phyloP scores from a whole-genome alignment of 2,797 vertebrate genomes.

The Pipistrellus pygmaeus region DNA sequence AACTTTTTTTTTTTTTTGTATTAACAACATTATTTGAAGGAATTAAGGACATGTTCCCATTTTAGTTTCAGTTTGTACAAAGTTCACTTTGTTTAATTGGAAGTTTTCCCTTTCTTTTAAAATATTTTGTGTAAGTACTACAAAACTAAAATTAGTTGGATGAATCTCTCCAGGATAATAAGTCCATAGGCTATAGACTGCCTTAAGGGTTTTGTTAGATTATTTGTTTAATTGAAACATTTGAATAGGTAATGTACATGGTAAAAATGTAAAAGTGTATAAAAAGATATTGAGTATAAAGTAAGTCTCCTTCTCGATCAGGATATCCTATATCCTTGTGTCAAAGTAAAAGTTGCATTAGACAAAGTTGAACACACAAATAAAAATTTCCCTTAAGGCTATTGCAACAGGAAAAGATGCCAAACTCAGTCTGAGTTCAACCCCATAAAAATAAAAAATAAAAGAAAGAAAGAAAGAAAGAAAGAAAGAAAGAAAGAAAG shows the following conservation, averaged over 20 bases:
- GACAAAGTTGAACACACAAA: neutral
- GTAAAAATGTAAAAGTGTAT: neutral
- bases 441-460: neutral
- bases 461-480: neutral
- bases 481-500: neutral
- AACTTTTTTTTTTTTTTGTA: neutral
- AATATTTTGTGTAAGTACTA: neutral
- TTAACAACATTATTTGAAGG: neutral
- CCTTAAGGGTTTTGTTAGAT: neutral
- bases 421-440: neutral
- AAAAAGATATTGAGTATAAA: neutral
- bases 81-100: neutral
- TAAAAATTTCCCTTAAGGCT: neutral
- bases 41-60: neutral
- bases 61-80: conserved; percentile 10
- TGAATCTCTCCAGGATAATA: neutral
- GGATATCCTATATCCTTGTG: neutral
- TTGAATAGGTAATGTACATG: neutral
- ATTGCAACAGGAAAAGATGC: neutral
- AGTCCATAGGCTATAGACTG: neutral
- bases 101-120: neutral
- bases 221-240: neutral
- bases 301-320: neutral
- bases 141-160: neutral
- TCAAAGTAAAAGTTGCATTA: neutral